These are phyloP conservation scores for Drosophila falleni DNA, from an alignment of 2,888 invertebrate species.

Conservation along the genomic window DNA sequence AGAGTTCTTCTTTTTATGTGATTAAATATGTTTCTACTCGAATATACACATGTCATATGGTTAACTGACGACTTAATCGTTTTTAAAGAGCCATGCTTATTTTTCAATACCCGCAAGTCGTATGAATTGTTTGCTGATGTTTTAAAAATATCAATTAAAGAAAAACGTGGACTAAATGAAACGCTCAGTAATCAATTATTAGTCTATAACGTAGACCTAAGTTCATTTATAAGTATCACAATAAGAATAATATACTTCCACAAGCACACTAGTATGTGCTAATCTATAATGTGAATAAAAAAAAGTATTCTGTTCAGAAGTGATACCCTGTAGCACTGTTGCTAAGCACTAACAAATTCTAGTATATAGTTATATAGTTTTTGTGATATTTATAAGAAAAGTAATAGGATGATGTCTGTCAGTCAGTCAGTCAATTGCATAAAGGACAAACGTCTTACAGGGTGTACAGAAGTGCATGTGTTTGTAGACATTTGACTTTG, in stretches of 20 bases:
- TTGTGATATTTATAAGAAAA: background rate
- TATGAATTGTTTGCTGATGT: conserved; percentile 19
- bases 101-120: background rate
- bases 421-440: background rate
- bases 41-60: background rate
- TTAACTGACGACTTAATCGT: conserved; percentile 22
- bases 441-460: background rate
- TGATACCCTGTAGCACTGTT: background rate
- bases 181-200: conserved; percentile 51
- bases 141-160: conserved; percentile 30
- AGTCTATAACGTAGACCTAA: conserved; percentile 33
- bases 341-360: background rate
- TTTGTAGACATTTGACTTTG: background rate
- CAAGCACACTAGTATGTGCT: background rate
- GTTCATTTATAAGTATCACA: conserved; percentile 43
- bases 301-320: background rate
- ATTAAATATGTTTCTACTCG: background rate
- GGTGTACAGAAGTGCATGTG: background rate
- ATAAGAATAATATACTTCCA: background rate
- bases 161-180: conserved; percentile 12
- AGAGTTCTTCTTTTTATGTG: background rate
- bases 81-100: conserved; percentile 26
- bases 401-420: no score
- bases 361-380: background rate
- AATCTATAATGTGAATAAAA: conserved; percentile 1